Evolutionary conservation across 2,888 invertebrate species (phyloP), one percentile per base, ranked within the genome.

Genomic region (Tipula confusa): DNA sequence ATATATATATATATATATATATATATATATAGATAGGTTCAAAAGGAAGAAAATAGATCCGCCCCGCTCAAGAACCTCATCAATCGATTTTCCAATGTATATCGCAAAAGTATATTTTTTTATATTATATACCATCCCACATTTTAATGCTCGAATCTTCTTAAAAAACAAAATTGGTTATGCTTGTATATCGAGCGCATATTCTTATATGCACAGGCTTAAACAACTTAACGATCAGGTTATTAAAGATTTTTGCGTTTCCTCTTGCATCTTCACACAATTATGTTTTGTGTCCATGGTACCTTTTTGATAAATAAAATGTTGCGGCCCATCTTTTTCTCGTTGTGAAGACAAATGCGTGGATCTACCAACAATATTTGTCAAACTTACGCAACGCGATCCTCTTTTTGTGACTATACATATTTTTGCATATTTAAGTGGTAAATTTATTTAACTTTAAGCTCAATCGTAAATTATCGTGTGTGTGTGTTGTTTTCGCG

Each of bases 221-320:
- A 64, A 64, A 64, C 64, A 24, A 64, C 24, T 64, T 64, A 64
- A 64, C 64, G 64, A 64, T 64, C 64, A 24, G 64, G 64, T 64
- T 64, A 64, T 64, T 64, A 24, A 24, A 24, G 64, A 64, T 64
- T 64, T 64, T 24, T 24, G n/a, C n/a, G 64, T 64, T 64, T 64
- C 3, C 7, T 64, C 64, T 64, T 64, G 64, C 64, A 64, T 24
- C 64, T 64, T 18, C 1, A 18, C 48, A 48, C 2, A 48, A 48
- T 48, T 24, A 13, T 38, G 1, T 31, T 31, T 3, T 38, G 13
- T 38, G 1, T 13, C 38, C 38, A 38, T 64, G 18, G 64, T n/a
- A n/a, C n/a, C n/a, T n/a, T n/a, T n/a, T n/a, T n/a, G n/a, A n/a
- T n/a, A n/a, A 43, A 18, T 24, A 64, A 64, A n/a, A 24, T 2